A percentile compares a stretch with the other conserved stretches of the same genome.
Evolutionary conservation across 2,888 invertebrate species (phyloP).

Genomic region (Lasioglossum pauxillum): DNA sequence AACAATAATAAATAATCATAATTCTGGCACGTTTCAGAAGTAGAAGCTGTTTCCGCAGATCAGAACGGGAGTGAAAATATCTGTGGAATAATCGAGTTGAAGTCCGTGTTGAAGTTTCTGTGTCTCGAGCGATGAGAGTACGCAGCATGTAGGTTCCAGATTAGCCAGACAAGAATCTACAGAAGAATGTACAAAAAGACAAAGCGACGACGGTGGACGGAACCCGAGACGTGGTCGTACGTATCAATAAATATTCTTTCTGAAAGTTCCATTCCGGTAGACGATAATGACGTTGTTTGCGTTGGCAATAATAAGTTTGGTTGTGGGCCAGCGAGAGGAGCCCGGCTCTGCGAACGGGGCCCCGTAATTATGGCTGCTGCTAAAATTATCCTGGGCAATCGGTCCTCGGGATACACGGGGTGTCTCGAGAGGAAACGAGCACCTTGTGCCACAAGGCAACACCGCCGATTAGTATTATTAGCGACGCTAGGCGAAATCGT

Average conservation of each 20-base stretch:
- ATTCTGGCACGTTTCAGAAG: background rate
- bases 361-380: conserved; percentile 64
- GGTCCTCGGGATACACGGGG: conserved; percentile 48
- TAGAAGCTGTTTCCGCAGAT: background rate
- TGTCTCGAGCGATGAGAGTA: background rate
- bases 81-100: background rate
- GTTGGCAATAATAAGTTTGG: conserved; percentile 67
- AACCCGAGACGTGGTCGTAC: conserved; percentile 43
- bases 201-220: background rate
- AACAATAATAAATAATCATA: background rate
- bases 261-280: conserved; percentile 47
- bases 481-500: conserved; percentile 31
- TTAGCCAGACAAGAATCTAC: background rate
- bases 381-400: conserved; percentile 58
- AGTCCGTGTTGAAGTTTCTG: background rate
- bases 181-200: background rate
- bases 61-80: background rate
- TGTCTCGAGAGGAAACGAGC: conserved; percentile 51
- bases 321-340: conserved; percentile 21
- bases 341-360: conserved; percentile 52
- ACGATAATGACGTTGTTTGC: conserved; percentile 71
- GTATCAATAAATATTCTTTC: conserved; percentile 64
- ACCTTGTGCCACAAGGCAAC: conserved; percentile 4
- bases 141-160: background rate
- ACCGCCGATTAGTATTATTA: conserved; percentile 46